Evolutionary conservation across 2,888 invertebrate genomes (phyloP), one percentile per base, ranked within the genome.

Genomic region (Schizaphis graminum): DNA sequence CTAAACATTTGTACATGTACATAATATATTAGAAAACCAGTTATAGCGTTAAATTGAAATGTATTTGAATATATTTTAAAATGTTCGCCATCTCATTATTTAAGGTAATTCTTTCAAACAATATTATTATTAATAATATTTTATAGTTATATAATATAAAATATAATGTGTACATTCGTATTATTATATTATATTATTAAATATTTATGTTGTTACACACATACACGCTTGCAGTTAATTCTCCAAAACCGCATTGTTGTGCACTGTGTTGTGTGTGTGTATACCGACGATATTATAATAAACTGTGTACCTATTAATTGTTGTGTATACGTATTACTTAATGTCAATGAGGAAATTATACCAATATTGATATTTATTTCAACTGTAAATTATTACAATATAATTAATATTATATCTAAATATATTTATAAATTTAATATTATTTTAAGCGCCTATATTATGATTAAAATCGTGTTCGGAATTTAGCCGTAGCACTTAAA

Each of bases 351-450:
- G 21, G 21, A 21, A 44, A 44, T 26, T 85, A 53, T 53, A 21
- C 21, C 53, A 53, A 53, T 21, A 85, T 44, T 26, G 26, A 77
- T 44, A 11, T 44, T 44, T 44, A 11, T 44, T 44, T 44, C 4
- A 4, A 11, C 8, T 85, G 53, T 35, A 56, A 90, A 61, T 61
- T 47, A 47, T 89, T 35, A 13, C 28, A n/a, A 61, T n/a, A 89
- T 5, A 26, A 49, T 41, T 47, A n/a, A 90, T 57, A 24, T 28
- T 61, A 61, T 61, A 61, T 61, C 1, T 44, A 44, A 7, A 47
- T 47, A 47, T 47, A 47, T 47, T 53, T 47, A 90, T 61, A 90
- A 28, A 90, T 91, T 91, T 91, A 26, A 86, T 86, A 61, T 85
- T 85, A 91, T 56, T 57, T 91, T 44, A 57, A 86, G 47, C 86